phyloP scores from a whole-genome alignment of 2,797 vertebrate genomes.

The Chelmon rostratus region DNA sequence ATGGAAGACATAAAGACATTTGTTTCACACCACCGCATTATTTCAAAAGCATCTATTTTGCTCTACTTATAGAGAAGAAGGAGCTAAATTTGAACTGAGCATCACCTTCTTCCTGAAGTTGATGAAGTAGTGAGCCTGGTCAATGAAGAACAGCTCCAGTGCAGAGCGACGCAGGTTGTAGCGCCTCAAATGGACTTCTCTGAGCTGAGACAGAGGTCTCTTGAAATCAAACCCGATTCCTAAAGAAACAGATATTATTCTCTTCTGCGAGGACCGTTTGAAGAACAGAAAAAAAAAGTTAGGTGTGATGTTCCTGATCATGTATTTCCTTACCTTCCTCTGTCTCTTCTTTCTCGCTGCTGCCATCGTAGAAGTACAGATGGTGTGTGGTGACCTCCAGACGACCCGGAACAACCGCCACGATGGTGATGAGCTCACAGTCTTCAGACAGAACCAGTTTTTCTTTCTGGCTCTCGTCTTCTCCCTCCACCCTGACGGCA shows the following conservation, averaged over 20 bases:
- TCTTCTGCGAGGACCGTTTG: background rate
- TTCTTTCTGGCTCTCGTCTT: slow-evolving; percentile 93
- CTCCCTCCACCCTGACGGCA: slow-evolving; percentile 85
- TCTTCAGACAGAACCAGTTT: slow-evolving; percentile 96
- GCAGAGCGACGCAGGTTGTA: slow-evolving; percentile 97
- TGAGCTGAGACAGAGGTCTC: slow-evolving; percentile 93
- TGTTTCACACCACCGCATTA: background rate
- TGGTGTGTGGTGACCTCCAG: slow-evolving; percentile 97
- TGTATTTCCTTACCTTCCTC: slow-evolving; percentile 89
- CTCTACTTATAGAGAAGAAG: background rate
- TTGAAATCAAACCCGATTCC: slow-evolving; percentile 97
- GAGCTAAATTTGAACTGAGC: background rate
- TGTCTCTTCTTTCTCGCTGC: slow-evolving; percentile 93
- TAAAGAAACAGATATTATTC: slow-evolving; percentile 64
- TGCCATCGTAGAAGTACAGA: slow-evolving; percentile 96
- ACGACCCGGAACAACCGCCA: slow-evolving; percentile 92
- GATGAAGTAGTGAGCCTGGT: slow-evolving; percentile 98
- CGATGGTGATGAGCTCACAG: slow-evolving; percentile 96
- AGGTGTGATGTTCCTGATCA: background rate
- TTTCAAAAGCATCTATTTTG: background rate
- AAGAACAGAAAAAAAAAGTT: background rate
- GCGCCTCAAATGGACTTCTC: slow-evolving; percentile 95
- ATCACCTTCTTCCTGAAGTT: slow-evolving; percentile 94
- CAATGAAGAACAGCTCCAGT: slow-evolving; percentile 97
- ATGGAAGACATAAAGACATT: background rate